A percentile compares a stretch with the other conserved stretches of the same genome.
These are phyloP conservation scores for Zapornia atra DNA, from an alignment of 2,113 vertebrate species.

Conservation along the genomic window DNA sequence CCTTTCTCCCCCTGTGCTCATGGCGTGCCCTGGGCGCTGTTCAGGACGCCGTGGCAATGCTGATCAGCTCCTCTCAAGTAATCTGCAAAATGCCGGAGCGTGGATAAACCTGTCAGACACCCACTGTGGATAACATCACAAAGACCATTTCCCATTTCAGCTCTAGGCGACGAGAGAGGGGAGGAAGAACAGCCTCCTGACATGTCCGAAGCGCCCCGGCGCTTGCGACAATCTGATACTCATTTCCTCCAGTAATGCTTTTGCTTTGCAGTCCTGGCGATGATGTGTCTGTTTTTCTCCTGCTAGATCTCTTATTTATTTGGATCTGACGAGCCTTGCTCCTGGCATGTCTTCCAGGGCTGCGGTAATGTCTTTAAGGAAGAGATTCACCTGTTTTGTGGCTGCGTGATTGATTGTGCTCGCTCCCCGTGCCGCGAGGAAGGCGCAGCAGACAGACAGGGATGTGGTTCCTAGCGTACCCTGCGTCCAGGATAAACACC, in stretches of 20 bases:
- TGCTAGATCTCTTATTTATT: background rate
- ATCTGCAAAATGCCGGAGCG: background rate
- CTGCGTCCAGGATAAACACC: background rate
- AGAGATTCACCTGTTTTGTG: background rate
- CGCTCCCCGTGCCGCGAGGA: rapidly evolving
- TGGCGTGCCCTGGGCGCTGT: background rate
- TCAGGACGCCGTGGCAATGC: background rate
- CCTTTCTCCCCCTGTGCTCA: rapidly evolving
- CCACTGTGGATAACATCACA: background rate
- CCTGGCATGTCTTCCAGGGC: background rate
- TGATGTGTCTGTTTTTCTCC: background rate
- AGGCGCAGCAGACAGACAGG: background rate
- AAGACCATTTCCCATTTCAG: background rate
- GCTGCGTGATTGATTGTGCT: background rate
- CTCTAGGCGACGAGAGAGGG: background rate
- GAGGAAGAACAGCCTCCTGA: background rate
- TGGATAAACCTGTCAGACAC: background rate
- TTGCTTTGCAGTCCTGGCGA: background rate
- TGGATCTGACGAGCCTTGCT: background rate
- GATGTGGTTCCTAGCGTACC: background rate
- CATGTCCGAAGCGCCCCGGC: background rate
- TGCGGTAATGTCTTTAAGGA: background rate
- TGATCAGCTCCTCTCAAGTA: background rate
- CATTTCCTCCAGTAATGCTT: background rate
- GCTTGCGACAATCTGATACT: background rate